Conservation (phyloP, 1,140 invertebrate genomes). For the Brachystomella parvula region DNA sequence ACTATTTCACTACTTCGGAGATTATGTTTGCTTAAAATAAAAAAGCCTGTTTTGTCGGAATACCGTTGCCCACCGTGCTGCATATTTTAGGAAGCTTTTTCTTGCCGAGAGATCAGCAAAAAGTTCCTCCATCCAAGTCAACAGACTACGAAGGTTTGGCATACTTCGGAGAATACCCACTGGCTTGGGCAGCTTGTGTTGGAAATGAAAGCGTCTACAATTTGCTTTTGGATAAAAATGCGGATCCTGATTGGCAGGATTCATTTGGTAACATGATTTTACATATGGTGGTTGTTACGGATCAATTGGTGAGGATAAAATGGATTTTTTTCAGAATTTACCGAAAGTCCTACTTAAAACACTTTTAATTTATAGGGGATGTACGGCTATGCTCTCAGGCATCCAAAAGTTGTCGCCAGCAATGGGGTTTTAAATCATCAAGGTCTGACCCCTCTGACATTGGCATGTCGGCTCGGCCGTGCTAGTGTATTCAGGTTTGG, state of each 20-base stretch:
- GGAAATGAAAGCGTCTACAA: conserved; percentile 97
- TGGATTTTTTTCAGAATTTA: background rate
- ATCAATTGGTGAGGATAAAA: conserved; percentile 71
- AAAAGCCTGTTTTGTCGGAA: too few relatives aligned
- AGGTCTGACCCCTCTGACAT: conserved; percentile 88
- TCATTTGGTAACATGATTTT: conserved; percentile 91
- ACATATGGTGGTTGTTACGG: conserved; percentile 96
- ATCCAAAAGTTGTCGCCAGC: conserved; percentile 83
- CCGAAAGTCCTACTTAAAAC: background rate
- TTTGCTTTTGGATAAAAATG: conserved; percentile 74
- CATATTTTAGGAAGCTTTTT: conserved; percentile 67
- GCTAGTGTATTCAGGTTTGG: conserved; percentile 80
- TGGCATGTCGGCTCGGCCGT: conserved; percentile 90
- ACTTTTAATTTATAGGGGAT: conserved; percentile 63
- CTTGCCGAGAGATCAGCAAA: conserved; percentile 81
- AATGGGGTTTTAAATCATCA: conserved; percentile 77
- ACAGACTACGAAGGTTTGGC: conserved; percentile 93
- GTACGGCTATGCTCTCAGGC: conserved; percentile 93
- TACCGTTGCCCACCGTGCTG: background rate
- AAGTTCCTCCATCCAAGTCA: conserved; percentile 57
- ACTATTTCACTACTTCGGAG: too few relatives aligned
- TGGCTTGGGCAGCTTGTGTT: conserved; percentile 94
- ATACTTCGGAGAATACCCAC: conserved; percentile 90
- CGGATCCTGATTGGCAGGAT: conserved; percentile 86
- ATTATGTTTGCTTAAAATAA: too few relatives aligned